These are phyloP conservation scores for Molossus alvarezi DNA, from an alignment of 2,797 vertebrate genomes.

Conservation along the genomic window DNA sequence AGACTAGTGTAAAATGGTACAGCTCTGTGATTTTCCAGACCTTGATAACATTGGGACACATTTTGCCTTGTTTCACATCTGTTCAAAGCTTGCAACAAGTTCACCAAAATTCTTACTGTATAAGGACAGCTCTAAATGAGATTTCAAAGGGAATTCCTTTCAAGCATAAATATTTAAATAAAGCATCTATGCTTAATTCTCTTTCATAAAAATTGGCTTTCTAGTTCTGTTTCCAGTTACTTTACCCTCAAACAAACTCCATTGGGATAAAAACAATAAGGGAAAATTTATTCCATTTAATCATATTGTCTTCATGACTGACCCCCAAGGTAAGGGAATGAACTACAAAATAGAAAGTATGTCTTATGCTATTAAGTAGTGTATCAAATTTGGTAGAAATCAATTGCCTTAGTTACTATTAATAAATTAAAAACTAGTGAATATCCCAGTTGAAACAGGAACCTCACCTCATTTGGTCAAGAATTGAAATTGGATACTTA, in stretches of 20 bases:
- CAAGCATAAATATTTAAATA: slow-evolving; percentile 64
- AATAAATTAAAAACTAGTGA: slow-evolving; percentile 56
- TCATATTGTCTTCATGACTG: neutral
- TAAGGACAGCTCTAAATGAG: slow-evolving; percentile 1
- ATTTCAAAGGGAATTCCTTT: slow-evolving; percentile 48
- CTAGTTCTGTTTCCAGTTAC: slow-evolving; percentile 18
- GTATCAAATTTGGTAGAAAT: neutral
- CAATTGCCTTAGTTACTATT: neutral
- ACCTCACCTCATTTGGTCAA: slow-evolving; percentile 2
- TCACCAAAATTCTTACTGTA: slow-evolving; percentile 42
- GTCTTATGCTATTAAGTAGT: neutral
- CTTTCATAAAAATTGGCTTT: neutral
- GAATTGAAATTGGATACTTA: neutral
- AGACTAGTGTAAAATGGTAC: slow-evolving; percentile 55
- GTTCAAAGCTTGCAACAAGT: slow-evolving; percentile 63
- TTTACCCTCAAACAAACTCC: neutral
- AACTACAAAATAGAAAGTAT: neutral
- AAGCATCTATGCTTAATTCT: neutral
- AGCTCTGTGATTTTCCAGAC: slow-evolving; percentile 65
- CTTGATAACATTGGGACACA: slow-evolving; percentile 19
- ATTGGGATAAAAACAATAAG: neutral
- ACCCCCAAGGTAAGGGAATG: neutral
- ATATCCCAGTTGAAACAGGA: neutral
- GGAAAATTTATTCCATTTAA: neutral
- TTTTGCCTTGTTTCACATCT: slow-evolving; percentile 67